Percentiles rank a stretch among this genome's conserved stretches.
Evolutionary conservation across 2,888 invertebrate genomes (phyloP).

Genomic region (Rhagonycha lutea): DNA sequence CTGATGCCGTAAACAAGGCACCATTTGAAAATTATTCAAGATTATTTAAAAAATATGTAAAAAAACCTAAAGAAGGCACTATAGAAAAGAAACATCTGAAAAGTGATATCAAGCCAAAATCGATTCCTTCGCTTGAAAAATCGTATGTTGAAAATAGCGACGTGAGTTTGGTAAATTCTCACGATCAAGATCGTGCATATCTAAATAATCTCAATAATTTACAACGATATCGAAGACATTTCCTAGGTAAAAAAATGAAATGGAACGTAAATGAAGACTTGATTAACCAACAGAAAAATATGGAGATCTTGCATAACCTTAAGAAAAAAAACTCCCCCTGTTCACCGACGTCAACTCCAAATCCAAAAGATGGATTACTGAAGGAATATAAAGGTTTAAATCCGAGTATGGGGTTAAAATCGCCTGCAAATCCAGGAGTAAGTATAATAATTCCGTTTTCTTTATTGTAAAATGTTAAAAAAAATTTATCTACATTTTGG

Average conservation of each 20-base stretch:
- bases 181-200: neutral
- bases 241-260: neutral
- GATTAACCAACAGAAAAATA: neutral
- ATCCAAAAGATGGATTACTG: neutral
- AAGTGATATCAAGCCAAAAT: neutral
- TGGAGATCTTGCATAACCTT: neutral
- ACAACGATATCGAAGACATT: neutral
- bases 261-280: neutral
- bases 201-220: neutral
- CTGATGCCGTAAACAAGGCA: neutral
- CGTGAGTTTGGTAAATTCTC: neutral
- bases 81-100: neutral
- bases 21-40: slow-evolving; percentile 5
- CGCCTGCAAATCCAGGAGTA: neutral
- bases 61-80: neutral
- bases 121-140: neutral
- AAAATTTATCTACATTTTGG: neutral
- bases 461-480: neutral
- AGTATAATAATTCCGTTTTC: neutral
- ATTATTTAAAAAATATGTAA: neutral
- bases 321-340: neutral
- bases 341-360: neutral
- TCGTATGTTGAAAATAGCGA: neutral
- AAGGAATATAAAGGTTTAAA: neutral
- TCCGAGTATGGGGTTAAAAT: neutral